These are phyloP conservation scores for Callithrix jacchus DNA, from an alignment of 2,113 vertebrate genomes.

Conservation along the genomic window DNA sequence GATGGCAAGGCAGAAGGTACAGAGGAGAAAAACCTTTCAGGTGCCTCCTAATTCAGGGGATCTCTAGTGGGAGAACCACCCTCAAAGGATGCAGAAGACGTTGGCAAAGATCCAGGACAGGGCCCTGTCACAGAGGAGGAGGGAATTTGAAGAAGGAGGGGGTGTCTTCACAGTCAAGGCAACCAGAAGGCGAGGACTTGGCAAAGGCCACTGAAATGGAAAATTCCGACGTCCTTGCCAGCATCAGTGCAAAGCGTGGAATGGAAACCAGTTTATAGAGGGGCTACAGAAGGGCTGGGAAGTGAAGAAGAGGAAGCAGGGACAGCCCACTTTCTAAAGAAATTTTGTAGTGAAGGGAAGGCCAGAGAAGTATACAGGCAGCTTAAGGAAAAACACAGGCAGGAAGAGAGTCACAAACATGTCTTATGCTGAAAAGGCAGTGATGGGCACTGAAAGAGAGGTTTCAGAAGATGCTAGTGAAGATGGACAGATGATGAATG, in stretches of 20 bases:
- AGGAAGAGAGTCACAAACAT: neutral
- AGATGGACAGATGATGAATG: neutral
- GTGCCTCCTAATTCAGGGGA: neutral
- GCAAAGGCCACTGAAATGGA: slow-evolving; percentile 14
- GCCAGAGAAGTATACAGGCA: neutral
- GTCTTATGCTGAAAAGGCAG: neutral
- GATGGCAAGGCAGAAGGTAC: neutral
- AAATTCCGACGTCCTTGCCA: neutral
- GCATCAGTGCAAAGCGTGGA: neutral
- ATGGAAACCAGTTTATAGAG: neutral
- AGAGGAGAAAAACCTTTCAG: neutral
- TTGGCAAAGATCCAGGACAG: neutral
- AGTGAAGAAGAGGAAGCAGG: neutral
- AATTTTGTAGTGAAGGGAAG: neutral
- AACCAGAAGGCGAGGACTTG: neutral
- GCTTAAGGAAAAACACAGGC: neutral
- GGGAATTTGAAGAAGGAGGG: neutral
- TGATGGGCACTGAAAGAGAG: neutral
- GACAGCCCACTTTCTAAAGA: neutral
- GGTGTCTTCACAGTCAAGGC: neutral
- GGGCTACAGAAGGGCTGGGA: neutral
- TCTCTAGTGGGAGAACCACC: neutral
- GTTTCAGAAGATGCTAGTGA: neutral
- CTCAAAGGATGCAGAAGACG: neutral
- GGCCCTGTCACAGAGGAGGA: neutral